Conservation (phyloP, 2,888 invertebrate species). For the Caenorhabditis sp. region DNA sequence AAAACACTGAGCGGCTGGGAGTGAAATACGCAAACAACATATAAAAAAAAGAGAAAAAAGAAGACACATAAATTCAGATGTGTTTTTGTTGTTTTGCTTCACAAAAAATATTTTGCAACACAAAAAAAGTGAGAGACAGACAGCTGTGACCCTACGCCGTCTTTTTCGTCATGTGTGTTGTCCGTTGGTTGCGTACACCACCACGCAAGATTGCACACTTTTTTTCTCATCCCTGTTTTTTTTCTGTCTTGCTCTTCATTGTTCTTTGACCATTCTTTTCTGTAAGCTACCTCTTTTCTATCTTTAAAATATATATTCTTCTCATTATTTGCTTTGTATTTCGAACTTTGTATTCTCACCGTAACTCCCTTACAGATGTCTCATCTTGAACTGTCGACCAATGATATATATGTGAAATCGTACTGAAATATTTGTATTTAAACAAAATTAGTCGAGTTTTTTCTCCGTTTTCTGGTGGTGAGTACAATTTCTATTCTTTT, state of each 20-base stretch:
- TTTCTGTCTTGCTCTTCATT: not conserved
- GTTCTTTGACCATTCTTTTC: slow-evolving; percentile 11
- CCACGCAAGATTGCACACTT: slow-evolving; percentile 9
- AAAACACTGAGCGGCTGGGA: slow-evolving; percentile 6
- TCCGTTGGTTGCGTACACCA: slow-evolving; percentile 24
- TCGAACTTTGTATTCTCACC: not conserved
- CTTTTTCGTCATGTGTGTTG: slow-evolving; percentile 20
- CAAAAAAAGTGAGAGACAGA: slow-evolving; percentile 13
- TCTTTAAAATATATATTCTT: not conserved
- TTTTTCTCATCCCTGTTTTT: slow-evolving; percentile 4
- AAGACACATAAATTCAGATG: not conserved
- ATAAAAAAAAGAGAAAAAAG: not conserved
- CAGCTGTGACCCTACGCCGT: slow-evolving; percentile 9
- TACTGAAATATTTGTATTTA: too few species aligned
- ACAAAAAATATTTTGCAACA: slow-evolving; percentile 1
- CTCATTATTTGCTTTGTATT: not conserved
- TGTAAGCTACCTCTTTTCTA: not conserved
- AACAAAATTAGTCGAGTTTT: too few species aligned
- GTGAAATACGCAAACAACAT: slow-evolving; percentile 20
- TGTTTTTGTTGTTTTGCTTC: not conserved
- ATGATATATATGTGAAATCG: too few species aligned
- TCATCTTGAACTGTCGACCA: too few species aligned
- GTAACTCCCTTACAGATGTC: not conserved
- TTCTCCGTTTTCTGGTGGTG: too few species aligned
- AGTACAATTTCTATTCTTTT: too few species aligned